A percentile compares a stretch with the other conserved stretches of the same genome.
phyloP scores from a whole-genome alignment of 2,888 invertebrate species.

The Stenodera caucasica region DNA sequence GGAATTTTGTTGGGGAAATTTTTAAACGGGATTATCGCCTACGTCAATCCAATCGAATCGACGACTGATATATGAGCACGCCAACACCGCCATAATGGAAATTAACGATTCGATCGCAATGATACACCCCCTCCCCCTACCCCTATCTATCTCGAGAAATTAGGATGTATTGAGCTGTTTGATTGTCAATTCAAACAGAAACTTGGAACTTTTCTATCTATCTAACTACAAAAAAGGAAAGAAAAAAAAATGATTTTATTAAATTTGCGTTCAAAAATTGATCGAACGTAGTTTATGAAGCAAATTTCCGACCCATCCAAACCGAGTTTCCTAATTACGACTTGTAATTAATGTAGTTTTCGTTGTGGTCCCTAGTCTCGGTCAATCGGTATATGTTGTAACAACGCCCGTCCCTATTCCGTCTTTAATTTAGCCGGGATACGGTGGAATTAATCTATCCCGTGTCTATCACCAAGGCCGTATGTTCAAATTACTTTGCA shows the following conservation, averaged over 20 bases:
- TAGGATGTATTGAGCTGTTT: neutral
- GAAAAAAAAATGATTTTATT: too few relatives aligned
- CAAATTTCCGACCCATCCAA: constrained; percentile 8
- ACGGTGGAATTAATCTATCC: constrained; percentile 32
- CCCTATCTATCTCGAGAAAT: neutral
- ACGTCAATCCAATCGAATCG: constrained; percentile 4
- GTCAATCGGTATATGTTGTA: constrained; percentile 25
- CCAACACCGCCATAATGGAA: neutral
- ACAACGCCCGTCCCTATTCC: constrained; percentile 18
- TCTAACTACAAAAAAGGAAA: too few relatives aligned
- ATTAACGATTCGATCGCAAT: neutral
- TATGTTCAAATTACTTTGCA: constrained; percentile 30
- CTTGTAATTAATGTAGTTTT: constrained; percentile 36
- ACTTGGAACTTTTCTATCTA: too few relatives aligned
- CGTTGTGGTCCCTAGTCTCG: constrained; percentile 29
- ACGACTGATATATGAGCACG: neutral
- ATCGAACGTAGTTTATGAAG: neutral
- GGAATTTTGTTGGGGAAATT: neutral
- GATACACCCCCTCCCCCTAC: too few relatives aligned
- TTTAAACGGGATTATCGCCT: constrained; percentile 1
- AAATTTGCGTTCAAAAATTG: too few relatives aligned
- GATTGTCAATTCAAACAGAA: neutral
- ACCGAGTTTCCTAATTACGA: constrained; percentile 32
- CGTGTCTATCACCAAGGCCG: constrained; percentile 29
- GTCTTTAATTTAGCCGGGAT: constrained; percentile 29